A percentile compares a stretch with the other conserved stretches of the same genome.
Evolutionary conservation across 2,888 invertebrate genomes (phyloP).

Genomic region (Cancer borealis): DNA sequence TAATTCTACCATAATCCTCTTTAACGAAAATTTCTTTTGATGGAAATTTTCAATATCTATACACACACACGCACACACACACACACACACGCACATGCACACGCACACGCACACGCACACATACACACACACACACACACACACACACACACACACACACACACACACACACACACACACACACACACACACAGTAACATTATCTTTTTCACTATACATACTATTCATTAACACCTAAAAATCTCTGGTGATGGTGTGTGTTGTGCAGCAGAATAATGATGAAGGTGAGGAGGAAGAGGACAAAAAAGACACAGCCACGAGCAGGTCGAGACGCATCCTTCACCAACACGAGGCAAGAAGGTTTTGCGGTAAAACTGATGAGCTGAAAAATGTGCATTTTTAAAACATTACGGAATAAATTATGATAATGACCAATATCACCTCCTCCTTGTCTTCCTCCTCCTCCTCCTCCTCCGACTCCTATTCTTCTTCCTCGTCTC

Average conservation of each 20-base stretch:
- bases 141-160: too few relatives aligned
- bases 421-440: slow-evolving; percentile 35
- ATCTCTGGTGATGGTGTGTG: too few relatives aligned
- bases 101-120: too few relatives aligned
- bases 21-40: neutral
- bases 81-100: too few relatives aligned
- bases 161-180: too few relatives aligned
- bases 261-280: neutral
- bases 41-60: slow-evolving; percentile 13
- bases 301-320: neutral
- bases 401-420: neutral
- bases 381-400: slow-evolving; percentile 34
- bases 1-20: slow-evolving; percentile 27
- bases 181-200: too few relatives aligned
- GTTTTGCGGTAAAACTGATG: slow-evolving; percentile 7
- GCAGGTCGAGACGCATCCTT: neutral
- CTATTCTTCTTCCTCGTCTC: neutral
- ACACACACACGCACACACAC: too few relatives aligned
- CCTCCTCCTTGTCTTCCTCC: neutral
- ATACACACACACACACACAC: too few relatives aligned
- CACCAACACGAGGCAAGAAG: neutral
- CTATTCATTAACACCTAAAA: too few relatives aligned
- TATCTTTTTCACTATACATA: too few relatives aligned
- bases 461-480: neutral
- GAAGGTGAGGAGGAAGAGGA: neutral